These are phyloP conservation scores for Uloborus diversus DNA, from an alignment of 1,140 invertebrate genomes.

Conservation along the genomic window DNA sequence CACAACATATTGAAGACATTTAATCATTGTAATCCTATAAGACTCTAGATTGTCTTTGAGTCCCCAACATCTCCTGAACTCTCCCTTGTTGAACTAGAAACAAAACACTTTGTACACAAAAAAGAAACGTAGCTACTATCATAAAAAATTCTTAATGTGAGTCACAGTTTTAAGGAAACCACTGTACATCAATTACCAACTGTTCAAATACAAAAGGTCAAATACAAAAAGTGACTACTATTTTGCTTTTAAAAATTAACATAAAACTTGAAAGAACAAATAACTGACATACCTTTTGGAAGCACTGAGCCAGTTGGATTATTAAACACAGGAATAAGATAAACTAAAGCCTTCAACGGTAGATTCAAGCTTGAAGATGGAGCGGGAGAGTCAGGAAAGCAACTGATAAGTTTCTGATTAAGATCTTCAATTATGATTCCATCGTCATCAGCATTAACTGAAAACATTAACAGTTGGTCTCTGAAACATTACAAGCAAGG, in stretches of 20 bases:
- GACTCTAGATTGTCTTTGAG: no score
- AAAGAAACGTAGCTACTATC: no score
- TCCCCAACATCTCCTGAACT: no score
- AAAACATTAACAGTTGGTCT: slow-evolving; percentile 46
- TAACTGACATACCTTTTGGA: slow-evolving; percentile 59
- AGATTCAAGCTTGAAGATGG: slow-evolving; percentile 61
- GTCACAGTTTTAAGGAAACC: no score
- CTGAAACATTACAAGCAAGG: slow-evolving; percentile 47
- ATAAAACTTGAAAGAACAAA: neutral
- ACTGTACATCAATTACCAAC: no score
- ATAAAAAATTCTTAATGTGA: no score
- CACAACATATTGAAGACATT: no score
- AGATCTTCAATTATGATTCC: slow-evolving; percentile 69
- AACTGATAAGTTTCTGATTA: slow-evolving; percentile 65
- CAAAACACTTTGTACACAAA: neutral
- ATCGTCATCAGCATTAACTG: slow-evolving; percentile 70
- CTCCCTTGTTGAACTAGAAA: no score
- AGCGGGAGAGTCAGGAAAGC: slow-evolving; percentile 58
- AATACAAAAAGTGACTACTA: no score
- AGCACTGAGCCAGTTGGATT: slow-evolving; percentile 72
- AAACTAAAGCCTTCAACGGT: slow-evolving; percentile 72
- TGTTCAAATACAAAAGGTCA: no score
- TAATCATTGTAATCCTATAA: no score
- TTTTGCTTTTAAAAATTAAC: neutral
- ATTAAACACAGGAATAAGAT: slow-evolving; percentile 74